Base-by-base conservation (phyloP, 2,888 invertebrate genomes). In the Drosophila paranaensis region DNA sequence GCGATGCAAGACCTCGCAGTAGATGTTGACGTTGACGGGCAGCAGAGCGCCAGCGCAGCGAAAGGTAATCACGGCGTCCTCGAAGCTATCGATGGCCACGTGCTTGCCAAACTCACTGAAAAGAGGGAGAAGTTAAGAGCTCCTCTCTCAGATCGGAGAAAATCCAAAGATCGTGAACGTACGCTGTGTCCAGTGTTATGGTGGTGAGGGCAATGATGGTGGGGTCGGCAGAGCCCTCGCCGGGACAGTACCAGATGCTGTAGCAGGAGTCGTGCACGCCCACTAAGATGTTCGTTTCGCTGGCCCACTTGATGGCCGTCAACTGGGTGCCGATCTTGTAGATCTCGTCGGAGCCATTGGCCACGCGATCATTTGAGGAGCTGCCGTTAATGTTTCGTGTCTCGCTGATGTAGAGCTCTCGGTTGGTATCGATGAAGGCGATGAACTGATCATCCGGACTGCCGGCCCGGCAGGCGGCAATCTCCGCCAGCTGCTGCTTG, bases 1-100 rank as follows among this genome's bases (percentile, higher is more conserved):
- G 74, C 94, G 94, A 88, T 96, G 95, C 39, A 97, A 92, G n/a
- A 93, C 90, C 75, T 93, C 93, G 74, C 93, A 93, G 58, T 92
- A 91, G 20, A 92, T 91, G 60, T 93, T 93, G 0, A 92, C 82
- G 69, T 89, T 91, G 0, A 93, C 86, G 0, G 92, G 87, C 10
- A 98, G 94, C 13, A 97, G 92, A 0, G 98, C 97, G 0, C 99
- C 99, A 89, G 99, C 96, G 46, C 98, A 95, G 70, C 98, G 95
- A 55, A 99, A 94, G 2, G 96, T 96, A 1, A 98, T 95, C 62
- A 97, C 95, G 68, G 97, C 97, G 69, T 97, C 97, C 82, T 97
- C 95, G 87, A 98, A 97, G 83, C 95, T 96, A 63, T 96, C 93
- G 13, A 99, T 95, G 67, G 95, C 94, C 0, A 98, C 97, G 87